Conservation (phyloP, 1,140 invertebrate species). For the Amphibalanus amphitrite region DNA sequence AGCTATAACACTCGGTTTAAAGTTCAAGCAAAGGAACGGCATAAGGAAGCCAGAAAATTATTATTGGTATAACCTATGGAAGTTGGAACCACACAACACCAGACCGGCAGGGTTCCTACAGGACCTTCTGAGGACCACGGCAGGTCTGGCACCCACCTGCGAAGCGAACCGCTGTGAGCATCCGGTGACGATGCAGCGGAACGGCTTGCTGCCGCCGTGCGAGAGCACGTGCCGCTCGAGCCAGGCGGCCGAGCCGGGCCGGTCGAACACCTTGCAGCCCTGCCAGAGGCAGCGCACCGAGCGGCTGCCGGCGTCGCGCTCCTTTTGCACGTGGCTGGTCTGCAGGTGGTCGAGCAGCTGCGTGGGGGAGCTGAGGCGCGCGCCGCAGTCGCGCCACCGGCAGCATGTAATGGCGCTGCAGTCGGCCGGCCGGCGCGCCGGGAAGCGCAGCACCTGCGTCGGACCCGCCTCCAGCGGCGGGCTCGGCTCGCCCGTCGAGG, state of each 20-base stretch:
- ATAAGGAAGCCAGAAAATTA: too few species aligned
- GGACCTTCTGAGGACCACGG: too few species aligned
- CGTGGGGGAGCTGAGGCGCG: not conserved
- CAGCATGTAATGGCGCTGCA: not conserved
- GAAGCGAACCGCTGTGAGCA: constrained; percentile 80
- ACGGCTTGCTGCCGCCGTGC: constrained; percentile 76
- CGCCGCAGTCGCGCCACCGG: not conserved
- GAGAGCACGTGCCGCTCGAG: constrained; percentile 77
- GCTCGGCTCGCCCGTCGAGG: not conserved
- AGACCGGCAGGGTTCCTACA: too few species aligned
- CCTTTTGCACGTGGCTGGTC: constrained; percentile 63
- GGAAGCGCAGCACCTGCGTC: not conserved
- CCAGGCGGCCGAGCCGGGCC: constrained; percentile 76
- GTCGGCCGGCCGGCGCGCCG: too few species aligned
- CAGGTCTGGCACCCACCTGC: too few species aligned
- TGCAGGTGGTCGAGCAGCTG: constrained; percentile 24
- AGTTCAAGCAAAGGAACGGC: too few species aligned
- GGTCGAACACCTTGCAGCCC: constrained; percentile 85
- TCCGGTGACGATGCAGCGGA: constrained; percentile 83
- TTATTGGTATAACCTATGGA: too few species aligned
- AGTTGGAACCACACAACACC: too few species aligned
- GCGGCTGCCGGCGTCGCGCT: constrained; percentile 52
- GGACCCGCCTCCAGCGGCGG: not conserved
- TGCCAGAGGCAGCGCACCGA: constrained; percentile 66
- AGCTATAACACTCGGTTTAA: too few species aligned